Percentiles rank a stretch among this genome's conserved stretches.
phyloP scores from a whole-genome alignment of 2,113 vertebrate species.

The Chamaea fasciata region DNA sequence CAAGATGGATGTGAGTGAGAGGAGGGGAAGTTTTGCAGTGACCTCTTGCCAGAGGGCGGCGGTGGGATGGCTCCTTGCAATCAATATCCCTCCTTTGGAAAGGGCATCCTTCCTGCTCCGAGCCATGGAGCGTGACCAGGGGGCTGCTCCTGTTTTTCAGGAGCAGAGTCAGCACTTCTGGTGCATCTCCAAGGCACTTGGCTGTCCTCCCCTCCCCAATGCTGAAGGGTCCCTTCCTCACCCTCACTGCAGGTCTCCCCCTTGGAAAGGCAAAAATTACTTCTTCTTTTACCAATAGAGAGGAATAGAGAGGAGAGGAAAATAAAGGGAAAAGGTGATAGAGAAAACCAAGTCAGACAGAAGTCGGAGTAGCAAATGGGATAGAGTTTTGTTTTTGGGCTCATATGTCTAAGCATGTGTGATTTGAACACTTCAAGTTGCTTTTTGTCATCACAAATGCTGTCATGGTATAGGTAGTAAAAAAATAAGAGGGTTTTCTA shows the following conservation, averaged over 20 bases:
- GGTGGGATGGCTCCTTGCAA: not conserved
- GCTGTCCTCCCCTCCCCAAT: not conserved
- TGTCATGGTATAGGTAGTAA: not conserved
- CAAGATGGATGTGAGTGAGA: not conserved
- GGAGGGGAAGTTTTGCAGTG: not conserved
- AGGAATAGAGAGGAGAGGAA: not conserved
- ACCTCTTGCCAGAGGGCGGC: not conserved
- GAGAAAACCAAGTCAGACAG: not conserved
- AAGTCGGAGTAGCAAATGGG: not conserved
- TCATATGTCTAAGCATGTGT: not conserved
- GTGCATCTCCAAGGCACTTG: not conserved
- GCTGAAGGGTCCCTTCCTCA: not conserved
- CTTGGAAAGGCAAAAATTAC: not conserved
- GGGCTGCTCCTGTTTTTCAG: not conserved
- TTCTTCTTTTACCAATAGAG: not conserved
- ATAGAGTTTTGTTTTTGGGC: not conserved
- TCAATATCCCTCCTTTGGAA: not conserved
- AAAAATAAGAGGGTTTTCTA: not conserved
- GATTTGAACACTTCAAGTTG: not conserved
- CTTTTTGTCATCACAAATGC: not conserved
- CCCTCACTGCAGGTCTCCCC: not conserved
- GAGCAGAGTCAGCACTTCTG: not conserved
- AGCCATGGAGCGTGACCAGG: rapidly evolving
- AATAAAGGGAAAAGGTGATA: not conserved
- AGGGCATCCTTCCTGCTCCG: not conserved